A percentile compares a stretch with the other conserved stretches of the same genome.
Conservation (phyloP, 2,888 invertebrate genomes). For the Mythimna pallens region DNA sequence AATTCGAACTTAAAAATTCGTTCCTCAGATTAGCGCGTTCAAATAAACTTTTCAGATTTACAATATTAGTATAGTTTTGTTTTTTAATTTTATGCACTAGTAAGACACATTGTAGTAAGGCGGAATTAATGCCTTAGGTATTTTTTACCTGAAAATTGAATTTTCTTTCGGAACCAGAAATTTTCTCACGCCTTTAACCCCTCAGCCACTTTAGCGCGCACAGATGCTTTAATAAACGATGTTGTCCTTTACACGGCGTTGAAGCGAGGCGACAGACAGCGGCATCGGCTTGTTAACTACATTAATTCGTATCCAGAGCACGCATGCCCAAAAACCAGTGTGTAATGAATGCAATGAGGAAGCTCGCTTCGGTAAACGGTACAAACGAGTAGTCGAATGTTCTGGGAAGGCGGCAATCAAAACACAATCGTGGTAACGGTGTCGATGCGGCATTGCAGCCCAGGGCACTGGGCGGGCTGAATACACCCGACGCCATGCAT, state of each 20-base stretch:
- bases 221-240: slow-evolving; percentile 44
- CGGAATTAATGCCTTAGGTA: too few species aligned
- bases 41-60: too few species aligned
- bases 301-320: slow-evolving; percentile 67
- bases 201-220: neutral
- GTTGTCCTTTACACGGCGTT: slow-evolving; percentile 44
- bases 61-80: too few species aligned
- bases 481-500: slow-evolving; percentile 72
- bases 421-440: slow-evolving; percentile 88
- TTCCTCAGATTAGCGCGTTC: too few species aligned
- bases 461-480: slow-evolving; percentile 71
- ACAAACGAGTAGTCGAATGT: slow-evolving; percentile 86
- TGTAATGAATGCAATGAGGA: slow-evolving; percentile 86
- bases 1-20: too few species aligned
- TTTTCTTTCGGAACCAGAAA: neutral
- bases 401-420: slow-evolving; percentile 86
- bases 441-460: slow-evolving; percentile 67
- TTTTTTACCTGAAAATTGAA: too few species aligned
- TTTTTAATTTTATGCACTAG: too few species aligned
- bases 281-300: slow-evolving; percentile 55
- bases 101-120: too few species aligned
- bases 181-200: slow-evolving; percentile 26
- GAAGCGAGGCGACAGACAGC: slow-evolving; percentile 42
- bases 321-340: slow-evolving; percentile 79
- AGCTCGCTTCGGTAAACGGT: slow-evolving; percentile 85